Evolutionary conservation across 2,888 invertebrate species (phyloP), one percentile per base, ranked within the genome.

Genomic region (Nemoura dubitans): DNA sequence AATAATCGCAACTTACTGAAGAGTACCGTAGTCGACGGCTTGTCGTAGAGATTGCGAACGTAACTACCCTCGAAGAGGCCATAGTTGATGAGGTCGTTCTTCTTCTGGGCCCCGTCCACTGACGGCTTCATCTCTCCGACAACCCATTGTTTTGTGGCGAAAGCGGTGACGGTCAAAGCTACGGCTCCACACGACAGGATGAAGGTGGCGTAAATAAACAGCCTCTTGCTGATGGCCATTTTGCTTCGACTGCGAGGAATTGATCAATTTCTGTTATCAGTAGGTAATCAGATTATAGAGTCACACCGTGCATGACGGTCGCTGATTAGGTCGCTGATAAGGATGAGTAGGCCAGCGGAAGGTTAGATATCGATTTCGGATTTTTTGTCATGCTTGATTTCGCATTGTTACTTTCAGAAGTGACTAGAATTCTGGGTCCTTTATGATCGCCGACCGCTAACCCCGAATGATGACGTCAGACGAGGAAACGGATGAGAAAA

Each of bases 1-100:
- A 88, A 82, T 87, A 36, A 59, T 59, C 16, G 59, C 21, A 87
- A 88, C 89, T 91, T 90, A 92, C 92, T 90, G 88, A 89, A 89
- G 85, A 92, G 86, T 87, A 90, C 89, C 87, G 89, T 91, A 29
- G 88, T 88, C 0, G 86, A 29, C 25, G 88, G 80, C 21, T 16
- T 86, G 16, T 21, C 16, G 26, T 76, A 42, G 25, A 83, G 7
- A 25, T 77, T 82, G 10, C 76, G 76, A 1, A 36, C 25, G 78
- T 86, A 83, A 21, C 42, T 86, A 1, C 87, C 87, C n/a, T 27
- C 30, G 76, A 87, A 87, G 14, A 87, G 86, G 16, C 87, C 87
- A 43, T 87, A 87, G 26, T 86, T 85, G 27, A 86, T 86, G 25
- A 16, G 14, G 27, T 43, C 78, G 25, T n/a, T 76, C 0, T 21